Conservation (phyloP, 1,140 invertebrate genomes). For the Oreohelix idahoensis region DNA sequence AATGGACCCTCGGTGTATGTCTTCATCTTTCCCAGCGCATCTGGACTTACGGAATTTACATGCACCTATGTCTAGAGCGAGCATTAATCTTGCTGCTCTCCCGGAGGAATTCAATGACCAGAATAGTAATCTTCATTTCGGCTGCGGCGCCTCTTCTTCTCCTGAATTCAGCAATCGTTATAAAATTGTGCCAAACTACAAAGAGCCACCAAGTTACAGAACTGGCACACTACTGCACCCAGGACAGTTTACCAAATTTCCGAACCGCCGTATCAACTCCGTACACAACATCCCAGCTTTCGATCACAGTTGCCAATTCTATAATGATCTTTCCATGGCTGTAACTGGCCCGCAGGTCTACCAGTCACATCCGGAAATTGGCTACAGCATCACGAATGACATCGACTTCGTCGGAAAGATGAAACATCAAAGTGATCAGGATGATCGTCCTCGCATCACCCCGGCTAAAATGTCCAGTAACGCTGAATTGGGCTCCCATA, state of each 20-base stretch:
- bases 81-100: constrained; percentile 21
- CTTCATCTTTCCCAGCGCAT: neutral
- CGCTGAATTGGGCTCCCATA: neutral
- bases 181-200: constrained; percentile 10
- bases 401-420: too few relatives aligned
- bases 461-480: neutral
- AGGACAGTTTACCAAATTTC: neutral
- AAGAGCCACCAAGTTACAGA: neutral
- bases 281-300: neutral
- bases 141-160: neutral
- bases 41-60: neutral
- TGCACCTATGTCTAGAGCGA: constrained; percentile 22
- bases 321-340: neutral
- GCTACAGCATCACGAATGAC: neutral
- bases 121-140: neutral
- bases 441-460: neutral
- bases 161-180: constrained; percentile 10
- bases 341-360: neutral
- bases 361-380: neutral
- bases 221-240: neutral
- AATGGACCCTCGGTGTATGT: neutral
- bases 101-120: neutral
- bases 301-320: neutral
- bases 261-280: neutral
- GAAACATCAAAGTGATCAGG: neutral